Conservation (phyloP, 2,888 invertebrate genomes). For the Mellilla xanthometata region DNA sequence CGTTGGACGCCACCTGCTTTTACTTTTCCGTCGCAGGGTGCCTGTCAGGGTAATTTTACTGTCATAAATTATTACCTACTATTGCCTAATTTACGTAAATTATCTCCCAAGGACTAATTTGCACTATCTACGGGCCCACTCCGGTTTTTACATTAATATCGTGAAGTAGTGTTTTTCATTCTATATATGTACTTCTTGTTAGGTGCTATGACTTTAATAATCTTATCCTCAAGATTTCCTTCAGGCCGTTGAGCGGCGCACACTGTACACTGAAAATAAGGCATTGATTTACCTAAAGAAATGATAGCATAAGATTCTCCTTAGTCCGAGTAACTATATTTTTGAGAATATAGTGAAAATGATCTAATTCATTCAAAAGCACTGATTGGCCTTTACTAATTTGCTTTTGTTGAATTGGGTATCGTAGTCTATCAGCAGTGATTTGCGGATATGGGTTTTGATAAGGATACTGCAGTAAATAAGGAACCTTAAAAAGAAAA, state of each 20-base stretch:
- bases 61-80: neutral
- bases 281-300: constrained; percentile 6
- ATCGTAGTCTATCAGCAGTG: neutral
- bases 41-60: constrained; percentile 37
- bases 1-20: neutral
- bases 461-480: too few species aligned
- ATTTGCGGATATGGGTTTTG: constrained; percentile 1
- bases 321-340: constrained; percentile 13
- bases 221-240: constrained; percentile 31
- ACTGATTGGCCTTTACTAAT: neutral
- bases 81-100: too few species aligned
- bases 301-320: constrained; percentile 9
- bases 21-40: constrained; percentile 18
- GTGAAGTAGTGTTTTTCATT: constrained; percentile 51
- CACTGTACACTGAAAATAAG: constrained; percentile 57
- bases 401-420: neutral
- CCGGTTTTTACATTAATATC: constrained; percentile 50
- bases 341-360: constrained; percentile 10
- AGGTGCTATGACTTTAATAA: constrained; percentile 55
- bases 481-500: constrained; percentile 13
- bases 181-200: constrained; percentile 56
- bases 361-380: constrained; percentile 11
- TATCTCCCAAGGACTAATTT: too few species aligned
- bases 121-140: too few species aligned
- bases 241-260: constrained; percentile 41